Conservation (phyloP, 35 echinoderm and acorn worm species). For the Stichopus chloronotus region DNA sequence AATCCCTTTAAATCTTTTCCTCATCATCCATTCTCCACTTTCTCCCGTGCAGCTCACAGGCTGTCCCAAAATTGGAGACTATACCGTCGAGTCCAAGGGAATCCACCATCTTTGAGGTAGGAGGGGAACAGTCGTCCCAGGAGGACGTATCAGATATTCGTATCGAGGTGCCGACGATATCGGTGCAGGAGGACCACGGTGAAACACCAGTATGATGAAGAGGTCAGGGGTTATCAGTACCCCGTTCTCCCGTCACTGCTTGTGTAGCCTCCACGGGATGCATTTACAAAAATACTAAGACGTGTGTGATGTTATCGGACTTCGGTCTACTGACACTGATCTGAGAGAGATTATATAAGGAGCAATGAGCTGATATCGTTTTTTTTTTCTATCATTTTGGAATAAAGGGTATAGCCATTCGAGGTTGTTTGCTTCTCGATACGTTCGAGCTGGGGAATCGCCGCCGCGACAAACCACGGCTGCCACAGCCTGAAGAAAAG, state of each 20-base stretch:
- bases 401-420: neutral
- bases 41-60: slow-evolving; percentile 10
- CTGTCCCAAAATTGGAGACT: slow-evolving; percentile 41
- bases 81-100: slow-evolving; percentile 49
- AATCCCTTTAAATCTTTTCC: too few species aligned
- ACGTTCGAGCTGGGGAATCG: too few species aligned
- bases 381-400: neutral
- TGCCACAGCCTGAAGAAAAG: too few species aligned
- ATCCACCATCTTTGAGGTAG: slow-evolving; percentile 38
- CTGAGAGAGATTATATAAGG: too few species aligned
- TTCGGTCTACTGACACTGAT: too few species aligned
- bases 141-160: slow-evolving; percentile 10
- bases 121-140: neutral
- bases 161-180: slow-evolving; percentile 52
- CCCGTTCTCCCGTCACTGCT: neutral
- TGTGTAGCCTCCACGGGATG: neutral
- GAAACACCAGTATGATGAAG: slow-evolving; percentile 61
- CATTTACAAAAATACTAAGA: neutral
- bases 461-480: too few species aligned
- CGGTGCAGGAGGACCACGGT: slow-evolving; percentile 30
- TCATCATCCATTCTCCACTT: neutral
- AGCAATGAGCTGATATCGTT: neutral
- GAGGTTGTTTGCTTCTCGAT: too few species aligned
- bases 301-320: neutral
- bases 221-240: neutral